Percentiles rank a stretch among this genome's conserved stretches.
These are phyloP conservation scores for Ferdinandea cuprea DNA, from an alignment of 2,888 invertebrate genomes.

Conservation along the genomic window DNA sequence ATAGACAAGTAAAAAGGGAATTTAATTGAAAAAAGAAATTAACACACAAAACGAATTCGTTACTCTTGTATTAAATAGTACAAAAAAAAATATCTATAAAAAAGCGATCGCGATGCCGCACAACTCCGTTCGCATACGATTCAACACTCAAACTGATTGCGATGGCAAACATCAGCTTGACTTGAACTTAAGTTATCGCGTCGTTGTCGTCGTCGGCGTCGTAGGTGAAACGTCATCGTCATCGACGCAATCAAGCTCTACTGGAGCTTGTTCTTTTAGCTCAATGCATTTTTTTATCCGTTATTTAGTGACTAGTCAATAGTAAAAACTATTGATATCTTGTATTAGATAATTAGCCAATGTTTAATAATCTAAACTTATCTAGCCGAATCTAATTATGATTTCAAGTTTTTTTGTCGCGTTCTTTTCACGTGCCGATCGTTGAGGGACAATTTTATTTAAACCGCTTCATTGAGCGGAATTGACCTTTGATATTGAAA, in stretches of 20 bases:
- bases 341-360: too few species aligned
- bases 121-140: slow-evolving; percentile 44
- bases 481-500: slow-evolving; percentile 17
- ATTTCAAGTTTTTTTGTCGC: neutral
- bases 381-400: neutral
- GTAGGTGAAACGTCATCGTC: slow-evolving; percentile 57
- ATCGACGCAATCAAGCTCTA: slow-evolving; percentile 22
- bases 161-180: slow-evolving; percentile 50
- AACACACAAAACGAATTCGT: slow-evolving; percentile 14
- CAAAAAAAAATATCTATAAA: slow-evolving; percentile 2
- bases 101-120: slow-evolving; percentile 20
- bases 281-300: neutral
- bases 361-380: too few species aligned
- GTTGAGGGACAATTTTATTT: neutral
- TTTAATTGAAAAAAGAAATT: slow-evolving; percentile 4
- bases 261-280: neutral
- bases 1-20: slow-evolving; percentile 1
- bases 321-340: too few species aligned
- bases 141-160: slow-evolving; percentile 65
- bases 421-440: neutral
- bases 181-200: slow-evolving; percentile 62
- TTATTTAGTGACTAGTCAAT: neutral
- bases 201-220: too few species aligned
- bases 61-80: slow-evolving; percentile 4
- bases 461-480: neutral